Evolutionary conservation across 2,797 vertebrate species (phyloP).

Genomic region (Parambassis ranga): DNA sequence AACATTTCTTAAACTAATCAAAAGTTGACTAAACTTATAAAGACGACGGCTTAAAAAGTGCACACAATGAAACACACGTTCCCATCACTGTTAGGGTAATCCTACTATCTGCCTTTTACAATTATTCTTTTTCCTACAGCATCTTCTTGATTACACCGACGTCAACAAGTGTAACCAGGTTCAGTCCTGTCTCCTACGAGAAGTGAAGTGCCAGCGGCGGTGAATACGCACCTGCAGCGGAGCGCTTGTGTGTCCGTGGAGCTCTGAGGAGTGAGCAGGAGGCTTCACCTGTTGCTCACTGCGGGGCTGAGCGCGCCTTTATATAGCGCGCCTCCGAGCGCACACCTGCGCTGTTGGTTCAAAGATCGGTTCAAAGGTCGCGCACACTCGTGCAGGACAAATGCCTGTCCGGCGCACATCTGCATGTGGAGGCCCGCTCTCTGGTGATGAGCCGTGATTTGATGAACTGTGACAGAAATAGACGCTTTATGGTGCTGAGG

Average conservation of each 20-base stretch:
- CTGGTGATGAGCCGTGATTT: background rate
- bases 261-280: conserved; percentile 6
- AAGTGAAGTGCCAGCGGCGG: background rate
- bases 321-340: conserved; percentile 44
- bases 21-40: too few relatives aligned
- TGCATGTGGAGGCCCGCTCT: background rate
- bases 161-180: background rate
- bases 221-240: conserved; percentile 54
- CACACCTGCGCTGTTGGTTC: conserved; percentile 20
- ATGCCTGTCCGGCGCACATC: background rate
- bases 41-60: background rate
- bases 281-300: conserved; percentile 48
- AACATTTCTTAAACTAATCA: too few relatives aligned
- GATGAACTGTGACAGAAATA: background rate
- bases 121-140: background rate
- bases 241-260: background rate
- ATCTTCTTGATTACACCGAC: background rate
- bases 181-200: background rate
- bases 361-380: conserved; percentile 68
- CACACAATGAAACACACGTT: background rate
- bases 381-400: conserved; percentile 13
- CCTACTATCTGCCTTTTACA: background rate
- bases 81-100: background rate
- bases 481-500: too few relatives aligned
- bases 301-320: conserved; percentile 8